phyloP scores from a whole-genome alignment of 2,113 vertebrate genomes.

The Anser cygnoides region DNA sequence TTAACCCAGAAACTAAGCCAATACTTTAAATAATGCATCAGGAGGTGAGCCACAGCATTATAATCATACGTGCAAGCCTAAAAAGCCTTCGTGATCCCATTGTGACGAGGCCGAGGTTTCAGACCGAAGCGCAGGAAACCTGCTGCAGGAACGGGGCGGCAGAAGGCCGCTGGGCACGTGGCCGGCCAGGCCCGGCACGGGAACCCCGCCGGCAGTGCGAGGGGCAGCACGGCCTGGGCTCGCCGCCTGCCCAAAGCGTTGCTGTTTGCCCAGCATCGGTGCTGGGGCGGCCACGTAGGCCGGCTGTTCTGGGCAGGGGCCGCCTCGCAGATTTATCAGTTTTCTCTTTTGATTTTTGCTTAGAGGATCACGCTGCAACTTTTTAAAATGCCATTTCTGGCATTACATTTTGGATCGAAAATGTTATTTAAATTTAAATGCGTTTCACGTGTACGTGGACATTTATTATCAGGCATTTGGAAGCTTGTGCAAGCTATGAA shows the following conservation, averaged over 20 bases:
- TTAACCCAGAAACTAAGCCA: not conserved
- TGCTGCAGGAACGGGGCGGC: no score
- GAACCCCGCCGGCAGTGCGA: no score
- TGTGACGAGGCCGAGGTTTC: not conserved
- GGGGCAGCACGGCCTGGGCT: no score
- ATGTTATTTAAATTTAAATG: constrained; percentile 12
- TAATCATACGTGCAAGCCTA: not conserved
- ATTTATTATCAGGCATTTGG: constrained; percentile 7
- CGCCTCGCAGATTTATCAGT: not conserved
- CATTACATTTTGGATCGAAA: not conserved
- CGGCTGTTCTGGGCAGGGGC: fast-evolving
- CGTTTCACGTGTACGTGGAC: not conserved
- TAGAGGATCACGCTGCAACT: fast-evolving
- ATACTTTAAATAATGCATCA: not conserved
- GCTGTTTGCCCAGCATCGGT: no score
- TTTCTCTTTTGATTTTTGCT: not conserved
- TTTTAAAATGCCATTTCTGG: not conserved
- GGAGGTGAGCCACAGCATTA: not conserved
- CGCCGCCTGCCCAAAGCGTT: no score
- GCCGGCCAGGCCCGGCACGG: no score
- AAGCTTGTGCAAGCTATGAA: constrained; percentile 21
- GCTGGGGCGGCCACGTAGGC: not conserved
- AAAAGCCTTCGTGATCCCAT: no score
- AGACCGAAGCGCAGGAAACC: not conserved
- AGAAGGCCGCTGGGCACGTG: not conserved